Evolutionary conservation across 2,888 invertebrate species (phyloP).

Genomic region (Autographa pulchrina): DNA sequence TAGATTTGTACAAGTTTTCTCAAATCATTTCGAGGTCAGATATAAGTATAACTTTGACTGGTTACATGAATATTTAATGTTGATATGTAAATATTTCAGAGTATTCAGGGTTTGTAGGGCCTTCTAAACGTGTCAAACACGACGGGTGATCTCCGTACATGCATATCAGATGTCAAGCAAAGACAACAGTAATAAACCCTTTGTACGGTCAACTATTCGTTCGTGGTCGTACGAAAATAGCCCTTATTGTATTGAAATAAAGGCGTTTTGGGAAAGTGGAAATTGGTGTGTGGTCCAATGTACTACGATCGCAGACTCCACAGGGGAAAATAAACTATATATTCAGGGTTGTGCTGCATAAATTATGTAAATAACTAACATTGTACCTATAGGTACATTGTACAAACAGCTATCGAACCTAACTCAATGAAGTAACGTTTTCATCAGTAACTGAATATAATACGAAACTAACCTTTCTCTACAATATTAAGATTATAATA

Average conservation of each 20-base stretch:
- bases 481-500: not conserved
- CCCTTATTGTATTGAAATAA: not conserved
- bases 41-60: too few relatives aligned
- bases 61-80: not conserved
- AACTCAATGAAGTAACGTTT: not conserved
- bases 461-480: not conserved
- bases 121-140: not conserved
- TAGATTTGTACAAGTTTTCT: not conserved
- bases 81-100: not conserved
- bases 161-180: slow-evolving; percentile 20
- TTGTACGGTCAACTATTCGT: not conserved
- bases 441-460: not conserved
- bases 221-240: not conserved
- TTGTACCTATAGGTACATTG: not conserved
- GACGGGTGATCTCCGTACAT: slow-evolving; percentile 2
- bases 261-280: not conserved
- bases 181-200: slow-evolving; percentile 12
- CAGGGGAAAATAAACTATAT: slow-evolving; percentile 3
- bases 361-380: not conserved
- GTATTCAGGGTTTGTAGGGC: not conserved
- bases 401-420: not conserved
- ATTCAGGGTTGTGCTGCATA: not conserved
- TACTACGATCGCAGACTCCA: not conserved
- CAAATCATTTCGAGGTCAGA: too few relatives aligned
- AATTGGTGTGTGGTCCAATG: not conserved